These are phyloP conservation scores for Tridacna crocea DNA, from an alignment of 2,888 invertebrate species.

Conservation along the genomic window DNA sequence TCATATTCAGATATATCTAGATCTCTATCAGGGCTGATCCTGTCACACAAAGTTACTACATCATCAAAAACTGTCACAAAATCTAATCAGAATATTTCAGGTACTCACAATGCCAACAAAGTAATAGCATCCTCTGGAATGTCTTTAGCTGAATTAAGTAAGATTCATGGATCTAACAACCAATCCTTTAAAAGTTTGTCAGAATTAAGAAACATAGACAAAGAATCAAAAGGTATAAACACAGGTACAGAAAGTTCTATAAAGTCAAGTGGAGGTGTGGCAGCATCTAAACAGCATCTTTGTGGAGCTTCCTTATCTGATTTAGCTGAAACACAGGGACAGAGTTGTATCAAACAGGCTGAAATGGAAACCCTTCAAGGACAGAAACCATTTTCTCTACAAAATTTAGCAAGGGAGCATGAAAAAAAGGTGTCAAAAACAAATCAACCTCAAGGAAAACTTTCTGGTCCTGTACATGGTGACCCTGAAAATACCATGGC, in stretches of 20 bases:
- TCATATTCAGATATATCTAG: slow-evolving; percentile 5
- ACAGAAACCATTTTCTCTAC: slow-evolving; percentile 3
- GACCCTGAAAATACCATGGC: too few relatives aligned
- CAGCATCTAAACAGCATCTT: not conserved
- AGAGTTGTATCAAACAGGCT: not conserved
- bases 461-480: too few relatives aligned
- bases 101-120: not conserved
- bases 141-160: slow-evolving; percentile 2
- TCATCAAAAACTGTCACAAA: not conserved
- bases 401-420: slow-evolving; percentile 20
- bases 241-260: too few relatives aligned
- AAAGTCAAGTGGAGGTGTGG: too few relatives aligned
- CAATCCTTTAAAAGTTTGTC: not conserved
- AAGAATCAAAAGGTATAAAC: not conserved
- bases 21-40: not conserved
- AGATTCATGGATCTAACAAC: too few relatives aligned
- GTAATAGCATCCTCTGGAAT: not conserved
- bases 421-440: not conserved
- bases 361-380: too few relatives aligned
- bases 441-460: not conserved
- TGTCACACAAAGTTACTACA: slow-evolving; percentile 8
- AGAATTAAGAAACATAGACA: not conserved
- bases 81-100: not conserved
- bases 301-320: not conserved
- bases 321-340: not conserved